Conservation (phyloP, 1,140 invertebrate species). For the Drosophila sechellia region DNA sequence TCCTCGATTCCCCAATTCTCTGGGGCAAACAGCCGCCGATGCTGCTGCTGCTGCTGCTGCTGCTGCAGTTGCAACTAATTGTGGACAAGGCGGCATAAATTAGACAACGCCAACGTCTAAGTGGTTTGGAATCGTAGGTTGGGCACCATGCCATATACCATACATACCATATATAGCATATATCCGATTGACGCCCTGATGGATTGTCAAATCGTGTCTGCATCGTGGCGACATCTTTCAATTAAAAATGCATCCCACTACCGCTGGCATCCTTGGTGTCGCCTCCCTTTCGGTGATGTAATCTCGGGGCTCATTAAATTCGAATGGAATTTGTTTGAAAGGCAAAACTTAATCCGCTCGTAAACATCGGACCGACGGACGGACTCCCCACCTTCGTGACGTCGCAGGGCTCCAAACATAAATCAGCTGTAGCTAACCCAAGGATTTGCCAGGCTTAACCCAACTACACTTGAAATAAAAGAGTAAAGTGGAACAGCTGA, state of each 20-base stretch:
- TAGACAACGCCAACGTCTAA: conserved; percentile 24
- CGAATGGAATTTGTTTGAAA: conserved; percentile 47
- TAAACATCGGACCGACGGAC: conserved; percentile 23
- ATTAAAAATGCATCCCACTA: conserved; percentile 34
- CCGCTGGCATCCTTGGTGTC: conserved; percentile 3
- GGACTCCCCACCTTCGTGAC: conserved; percentile 18
- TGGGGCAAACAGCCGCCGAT: conserved; percentile 37
- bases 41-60: conserved; percentile 1
- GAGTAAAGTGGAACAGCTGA: neutral
- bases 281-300: conserved; percentile 28
- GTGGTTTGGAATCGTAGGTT: conserved; percentile 7
- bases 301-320: conserved; percentile 53
- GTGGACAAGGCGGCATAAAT: conserved; percentile 52
- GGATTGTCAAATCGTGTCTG: conserved; percentile 42
- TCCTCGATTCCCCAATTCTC: conserved; percentile 13
- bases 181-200: conserved; percentile 27
- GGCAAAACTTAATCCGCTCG: conserved; percentile 50
- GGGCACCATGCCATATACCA: neutral
- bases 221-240: conserved; percentile 34
- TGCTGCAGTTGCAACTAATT: conserved; percentile 49
- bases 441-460: conserved; percentile 46
- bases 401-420: conserved; percentile 33
- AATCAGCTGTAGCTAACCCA: conserved; percentile 44
- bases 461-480: conserved; percentile 5
- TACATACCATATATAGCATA: neutral